Conservation (phyloP, 2,888 invertebrate genomes). For the Nymphalis urticae region DNA sequence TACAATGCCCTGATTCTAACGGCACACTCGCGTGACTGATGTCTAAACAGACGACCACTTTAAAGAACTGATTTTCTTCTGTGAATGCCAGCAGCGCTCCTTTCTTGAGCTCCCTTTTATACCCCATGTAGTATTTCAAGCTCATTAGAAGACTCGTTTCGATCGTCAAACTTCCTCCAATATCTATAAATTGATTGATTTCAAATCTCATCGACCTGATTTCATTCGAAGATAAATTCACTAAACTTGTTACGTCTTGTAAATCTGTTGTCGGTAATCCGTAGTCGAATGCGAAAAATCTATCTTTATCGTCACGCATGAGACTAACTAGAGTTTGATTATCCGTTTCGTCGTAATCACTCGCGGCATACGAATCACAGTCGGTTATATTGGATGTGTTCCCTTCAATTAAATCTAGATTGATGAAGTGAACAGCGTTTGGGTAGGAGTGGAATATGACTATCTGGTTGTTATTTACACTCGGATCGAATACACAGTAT, state of each 20-base stretch:
- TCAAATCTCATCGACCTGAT: constrained; percentile 86
- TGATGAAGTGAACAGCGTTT: constrained; percentile 82
- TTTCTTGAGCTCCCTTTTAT: constrained; percentile 56
- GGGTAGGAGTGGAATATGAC: constrained; percentile 80
- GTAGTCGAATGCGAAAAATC: constrained; percentile 89
- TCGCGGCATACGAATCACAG: constrained; percentile 62
- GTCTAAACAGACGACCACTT: constrained; percentile 83
- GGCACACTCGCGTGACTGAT: constrained; percentile 82
- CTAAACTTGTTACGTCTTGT: constrained; percentile 83
- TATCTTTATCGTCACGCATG: constrained; percentile 84
- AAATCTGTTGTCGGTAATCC: constrained; percentile 84
- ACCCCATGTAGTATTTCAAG: constrained; percentile 76
- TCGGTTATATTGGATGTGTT: constrained; percentile 57
- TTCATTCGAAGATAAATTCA: constrained; percentile 85
- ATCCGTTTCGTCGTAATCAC: constrained; percentile 53
- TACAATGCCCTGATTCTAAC: constrained; percentile 83
- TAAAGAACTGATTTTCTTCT: constrained; percentile 75
- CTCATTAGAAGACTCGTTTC: constrained; percentile 86
- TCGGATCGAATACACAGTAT: constrained; percentile 74
- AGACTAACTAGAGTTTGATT: constrained; percentile 62
- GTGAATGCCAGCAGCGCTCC: constrained; percentile 64
- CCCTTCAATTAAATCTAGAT: constrained; percentile 50
- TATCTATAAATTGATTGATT: constrained; percentile 86
- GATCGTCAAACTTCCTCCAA: constrained; percentile 89
- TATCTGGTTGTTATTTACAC: constrained; percentile 57